Conservation (phyloP, 2,113 vertebrate genomes). For the Saccopteryx bilineata region DNA sequence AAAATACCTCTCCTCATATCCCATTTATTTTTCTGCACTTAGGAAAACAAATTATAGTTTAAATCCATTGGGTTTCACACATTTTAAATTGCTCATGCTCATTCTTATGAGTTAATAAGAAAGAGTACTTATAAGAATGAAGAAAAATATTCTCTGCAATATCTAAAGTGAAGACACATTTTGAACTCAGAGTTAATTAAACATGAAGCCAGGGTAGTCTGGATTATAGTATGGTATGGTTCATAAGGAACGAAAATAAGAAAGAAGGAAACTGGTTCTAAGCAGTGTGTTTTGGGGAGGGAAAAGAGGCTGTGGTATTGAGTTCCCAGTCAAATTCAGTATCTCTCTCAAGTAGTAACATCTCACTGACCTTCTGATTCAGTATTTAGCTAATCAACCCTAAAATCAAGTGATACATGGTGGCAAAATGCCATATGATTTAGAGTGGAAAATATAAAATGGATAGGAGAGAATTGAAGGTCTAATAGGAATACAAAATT, state of each 20-base stretch:
- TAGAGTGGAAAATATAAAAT: background rate
- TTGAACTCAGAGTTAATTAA: conserved; percentile 70
- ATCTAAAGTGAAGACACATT: conserved; percentile 54
- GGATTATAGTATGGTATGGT: background rate
- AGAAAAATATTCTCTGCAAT: conserved; percentile 22
- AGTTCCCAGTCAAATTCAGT: background rate
- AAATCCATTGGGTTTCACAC: conserved; percentile 48
- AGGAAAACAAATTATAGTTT: conserved; percentile 69
- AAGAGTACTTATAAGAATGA: conserved; percentile 55
- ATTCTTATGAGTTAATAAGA: conserved; percentile 47
- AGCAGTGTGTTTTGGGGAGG: background rate
- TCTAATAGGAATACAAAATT: background rate
- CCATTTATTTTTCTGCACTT: conserved; percentile 60
- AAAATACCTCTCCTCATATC: background rate
- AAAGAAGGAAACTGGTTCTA: background rate
- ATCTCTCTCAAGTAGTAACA: background rate
- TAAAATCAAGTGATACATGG: background rate
- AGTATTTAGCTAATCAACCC: background rate
- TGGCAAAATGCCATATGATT: background rate
- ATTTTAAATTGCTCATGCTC: conserved; percentile 61
- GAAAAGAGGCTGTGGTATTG: background rate
- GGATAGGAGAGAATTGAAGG: background rate
- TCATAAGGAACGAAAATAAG: background rate
- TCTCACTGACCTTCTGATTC: background rate
- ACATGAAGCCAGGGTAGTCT: conserved; percentile 37